These are phyloP conservation scores for Chlorodrepanis virens DNA, from an alignment of 2,113 vertebrate species.

Conservation along the genomic window DNA sequence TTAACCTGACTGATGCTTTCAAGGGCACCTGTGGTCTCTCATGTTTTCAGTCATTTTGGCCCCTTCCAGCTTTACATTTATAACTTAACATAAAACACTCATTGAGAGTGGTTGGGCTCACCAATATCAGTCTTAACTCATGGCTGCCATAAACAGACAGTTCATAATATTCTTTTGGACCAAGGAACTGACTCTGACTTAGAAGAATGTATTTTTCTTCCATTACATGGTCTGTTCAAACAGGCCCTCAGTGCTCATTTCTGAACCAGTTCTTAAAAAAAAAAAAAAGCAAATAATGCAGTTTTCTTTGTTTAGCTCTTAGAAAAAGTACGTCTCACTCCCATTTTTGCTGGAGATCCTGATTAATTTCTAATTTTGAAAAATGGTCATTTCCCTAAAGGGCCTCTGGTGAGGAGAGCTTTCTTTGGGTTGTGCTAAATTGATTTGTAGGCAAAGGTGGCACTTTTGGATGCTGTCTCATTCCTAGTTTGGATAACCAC, in stretches of 20 bases:
- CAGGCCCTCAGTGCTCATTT: not conserved
- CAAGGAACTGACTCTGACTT: not conserved
- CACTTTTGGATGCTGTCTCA: not conserved
- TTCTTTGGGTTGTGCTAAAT: not conserved
- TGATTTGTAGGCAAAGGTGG: not conserved
- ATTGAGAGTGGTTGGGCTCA: not conserved
- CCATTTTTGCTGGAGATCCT: not conserved
- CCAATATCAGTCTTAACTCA: not conserved
- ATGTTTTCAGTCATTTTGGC: not conserved
- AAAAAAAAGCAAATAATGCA: not conserved
- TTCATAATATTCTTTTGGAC: not conserved
- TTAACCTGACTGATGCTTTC: not conserved
- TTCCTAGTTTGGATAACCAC: not conserved
- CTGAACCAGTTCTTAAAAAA: not conserved
- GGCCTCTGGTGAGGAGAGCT: not conserved
- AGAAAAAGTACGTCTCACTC: not conserved
- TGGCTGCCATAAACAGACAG: not conserved
- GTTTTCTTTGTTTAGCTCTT: not conserved
- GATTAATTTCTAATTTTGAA: not conserved
- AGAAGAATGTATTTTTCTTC: not conserved
- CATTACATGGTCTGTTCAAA: not conserved
- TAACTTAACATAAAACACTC: fast-evolving
- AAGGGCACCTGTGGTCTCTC: not conserved
- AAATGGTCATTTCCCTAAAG: not conserved
- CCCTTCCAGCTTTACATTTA: not conserved